Evolutionary conservation across 2,797 vertebrate genomes (phyloP).

Genomic region (Naso thynnoides): DNA sequence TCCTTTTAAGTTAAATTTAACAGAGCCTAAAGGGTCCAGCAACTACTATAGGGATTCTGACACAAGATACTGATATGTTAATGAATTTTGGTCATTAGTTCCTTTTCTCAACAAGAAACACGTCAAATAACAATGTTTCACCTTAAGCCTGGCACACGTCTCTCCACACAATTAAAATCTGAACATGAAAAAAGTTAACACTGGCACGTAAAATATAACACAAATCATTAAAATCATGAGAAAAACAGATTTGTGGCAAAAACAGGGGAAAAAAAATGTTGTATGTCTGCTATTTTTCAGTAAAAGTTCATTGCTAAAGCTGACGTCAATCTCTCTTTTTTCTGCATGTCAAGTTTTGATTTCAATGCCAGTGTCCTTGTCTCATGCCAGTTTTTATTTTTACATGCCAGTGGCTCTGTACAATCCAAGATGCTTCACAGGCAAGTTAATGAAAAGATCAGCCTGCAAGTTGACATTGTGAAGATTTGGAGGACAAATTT

Average conservation of each 20-base stretch:
- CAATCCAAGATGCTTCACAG: neutral
- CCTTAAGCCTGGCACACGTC: no score
- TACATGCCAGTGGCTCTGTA: neutral
- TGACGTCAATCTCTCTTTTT: conserved; percentile 12
- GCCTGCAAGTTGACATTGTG: neutral
- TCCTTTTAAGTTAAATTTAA: no score
- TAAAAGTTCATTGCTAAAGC: neutral
- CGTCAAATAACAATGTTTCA: no score
- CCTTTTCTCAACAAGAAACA: no score
- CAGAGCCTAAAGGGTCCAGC: no score
- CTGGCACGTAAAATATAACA: neutral
- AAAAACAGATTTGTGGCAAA: neutral
- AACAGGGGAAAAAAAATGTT: neutral
- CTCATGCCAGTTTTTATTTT: conserved; percentile 24
- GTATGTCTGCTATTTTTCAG: neutral
- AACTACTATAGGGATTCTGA: no score
- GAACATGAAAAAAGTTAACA: conserved; percentile 12
- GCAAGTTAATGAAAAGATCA: conserved; percentile 17
- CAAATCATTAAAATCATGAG: neutral
- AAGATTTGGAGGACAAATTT: conserved; percentile 15
- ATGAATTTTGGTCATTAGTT: no score
- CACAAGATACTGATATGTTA: no score
- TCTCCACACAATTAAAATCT: conserved; percentile 15
- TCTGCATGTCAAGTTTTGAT: conserved; percentile 10
- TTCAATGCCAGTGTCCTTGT: conserved; percentile 18